Evolutionary conservation across 2,888 invertebrate genomes (phyloP), one percentile per base, ranked within the genome.

Genomic region (Drosophila peninsularis): DNA sequence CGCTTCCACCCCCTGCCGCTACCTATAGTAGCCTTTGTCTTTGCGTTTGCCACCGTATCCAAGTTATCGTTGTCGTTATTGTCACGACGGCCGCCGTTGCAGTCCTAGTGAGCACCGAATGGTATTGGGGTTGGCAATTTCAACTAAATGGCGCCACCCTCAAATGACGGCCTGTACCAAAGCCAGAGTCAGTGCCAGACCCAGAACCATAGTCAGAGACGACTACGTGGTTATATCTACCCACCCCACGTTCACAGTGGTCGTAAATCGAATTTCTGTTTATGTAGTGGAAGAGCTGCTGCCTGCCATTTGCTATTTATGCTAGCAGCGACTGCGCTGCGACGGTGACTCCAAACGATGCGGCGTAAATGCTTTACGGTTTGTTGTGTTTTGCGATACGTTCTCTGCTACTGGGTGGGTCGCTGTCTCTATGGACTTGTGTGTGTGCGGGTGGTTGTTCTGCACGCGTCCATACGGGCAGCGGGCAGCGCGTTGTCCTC

Each of bases 211-310:
- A 49, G 41, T 7, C 24, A 14, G 39, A 19, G 24, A 10, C 34
- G 39, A 10, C 41, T 49, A 41, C 57, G 54, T 37, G 53, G 27
- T 57, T 61, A 53, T 62, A n/a, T 17, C 11, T 3, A 21, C 19
- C 45, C 27, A 3, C 37, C 27, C 27, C 24, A 70, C 69, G 41
- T 47, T 71, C 90, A 62, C 80, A 71, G 70, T 91, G 91, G 91
- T 92, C 91, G 89, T 91, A 92, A 92, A 91, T 91, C 91, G 91
- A 90, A 91, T 84, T 90, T 87, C 82, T 85, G 86, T 90, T 91
- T 91, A 90, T 90, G 90, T 89, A 71, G 83, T 78, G 68, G 86
- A 71, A 62, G 67, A 66, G 64, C 63, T 82, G 71, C 80, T 17
- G 27, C n/a, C 17, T 30, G 11, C 30, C 17, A 10, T 30, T 11